phyloP scores from a whole-genome alignment of 2,113 vertebrate genomes.

The Tympanuchus pallidicinctus region DNA sequence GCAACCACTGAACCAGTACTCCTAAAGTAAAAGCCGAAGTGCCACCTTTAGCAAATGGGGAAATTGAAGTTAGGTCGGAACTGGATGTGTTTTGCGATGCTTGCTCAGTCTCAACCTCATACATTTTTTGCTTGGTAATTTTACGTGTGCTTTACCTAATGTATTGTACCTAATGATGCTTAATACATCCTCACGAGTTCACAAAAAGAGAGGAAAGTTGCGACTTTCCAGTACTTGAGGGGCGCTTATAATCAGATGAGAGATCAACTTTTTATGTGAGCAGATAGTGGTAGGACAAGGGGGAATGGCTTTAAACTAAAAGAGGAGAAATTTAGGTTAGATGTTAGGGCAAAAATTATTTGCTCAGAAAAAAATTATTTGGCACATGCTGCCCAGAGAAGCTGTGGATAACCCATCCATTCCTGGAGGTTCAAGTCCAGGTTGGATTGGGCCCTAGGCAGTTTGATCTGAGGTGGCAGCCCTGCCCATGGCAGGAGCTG shows the following conservation, averaged over 20 bases:
- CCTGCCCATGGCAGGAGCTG: no score
- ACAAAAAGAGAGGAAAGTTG: neutral
- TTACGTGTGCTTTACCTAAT: neutral
- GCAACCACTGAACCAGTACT: neutral
- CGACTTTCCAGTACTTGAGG: neutral
- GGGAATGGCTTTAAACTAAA: no score
- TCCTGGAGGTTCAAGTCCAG: no score
- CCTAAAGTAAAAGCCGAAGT: neutral
- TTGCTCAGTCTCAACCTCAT: neutral
- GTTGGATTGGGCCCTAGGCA: no score
- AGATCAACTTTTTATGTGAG: no score
- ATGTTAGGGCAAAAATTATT: no score
- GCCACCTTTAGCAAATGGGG: neutral
- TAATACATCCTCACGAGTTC: neutral
- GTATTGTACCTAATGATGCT: rapidly evolving
- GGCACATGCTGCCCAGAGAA: neutral
- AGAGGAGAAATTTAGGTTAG: no score
- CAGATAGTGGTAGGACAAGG: no score
- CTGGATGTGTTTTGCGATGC: neutral
- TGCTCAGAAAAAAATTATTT: neutral
- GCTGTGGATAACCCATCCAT: no score
- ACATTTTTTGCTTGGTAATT: neutral
- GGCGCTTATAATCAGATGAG: no score
- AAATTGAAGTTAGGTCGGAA: neutral
- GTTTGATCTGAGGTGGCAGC: no score